Base-by-base conservation (phyloP, 2,888 invertebrate species). In the Leptinotarsa juncta region DNA sequence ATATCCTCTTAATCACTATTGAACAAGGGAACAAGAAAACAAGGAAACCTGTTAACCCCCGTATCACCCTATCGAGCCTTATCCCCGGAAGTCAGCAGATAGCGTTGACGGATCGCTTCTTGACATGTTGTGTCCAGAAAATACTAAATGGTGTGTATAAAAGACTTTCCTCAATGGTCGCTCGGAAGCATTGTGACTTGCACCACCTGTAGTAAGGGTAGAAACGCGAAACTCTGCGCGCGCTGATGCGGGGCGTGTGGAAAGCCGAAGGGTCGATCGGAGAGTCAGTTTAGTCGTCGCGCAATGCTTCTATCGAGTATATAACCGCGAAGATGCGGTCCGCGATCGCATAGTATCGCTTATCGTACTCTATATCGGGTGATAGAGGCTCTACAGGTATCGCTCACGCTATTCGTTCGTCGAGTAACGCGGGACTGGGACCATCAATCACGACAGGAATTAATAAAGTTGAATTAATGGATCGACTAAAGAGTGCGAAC, bases 241-340 rank as follows among this genome's bases (percentile, higher is more conserved):
- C 85, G 84, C 82, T 81, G 74, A 76, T 82, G 84, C 85, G 85
- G 85, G 86, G 85, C 84, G 82, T 83, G 83, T 82, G 81, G 82
- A 80, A 77, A 78, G 72, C 77, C 72, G 72, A 80, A 85, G 85
- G 86, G 86, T 86, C 87, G 87, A 87, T 87, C 86, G 76, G 65
- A 71, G 74, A 81, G 79, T 80, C 80, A 68, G 83, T 83, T 81
- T 86, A 86, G 86, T 86, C 83, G 84, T 84, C 86, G 87, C 86
- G 87, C 86, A 85, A 86, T 86, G 86, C 82, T 85, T 83, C 85
- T 81, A 80, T 80, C 81, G 85, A 82, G 82, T 86, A 87, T 87
- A 87, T 86, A 87, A 86, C 85, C 82, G 83, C 80, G 82, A 78
- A 80, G 78, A 81, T 81, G 83, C 83, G 84, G 80, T 81, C 82